Evolutionary conservation across 2,113 vertebrate species (phyloP).

Genomic region (Loxodonta africana): DNA sequence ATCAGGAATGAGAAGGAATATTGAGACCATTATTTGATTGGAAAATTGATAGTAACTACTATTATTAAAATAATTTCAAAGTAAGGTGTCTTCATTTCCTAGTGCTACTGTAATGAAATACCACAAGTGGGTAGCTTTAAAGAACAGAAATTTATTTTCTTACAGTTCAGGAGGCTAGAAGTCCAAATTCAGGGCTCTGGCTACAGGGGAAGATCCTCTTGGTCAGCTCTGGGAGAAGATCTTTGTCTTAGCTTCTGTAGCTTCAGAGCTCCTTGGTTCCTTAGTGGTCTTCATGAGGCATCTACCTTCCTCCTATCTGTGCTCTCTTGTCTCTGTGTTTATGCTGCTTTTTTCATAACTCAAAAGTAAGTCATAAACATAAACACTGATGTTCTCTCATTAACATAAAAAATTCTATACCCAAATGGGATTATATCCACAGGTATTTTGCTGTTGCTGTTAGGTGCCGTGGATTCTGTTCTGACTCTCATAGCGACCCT

Average conservation of each 20-base stretch:
- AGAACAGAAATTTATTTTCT: not conserved
- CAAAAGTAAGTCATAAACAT: not conserved
- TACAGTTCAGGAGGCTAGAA: not conserved
- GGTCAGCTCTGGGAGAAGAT: not conserved
- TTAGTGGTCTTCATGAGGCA: not conserved
- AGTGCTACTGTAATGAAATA: not conserved
- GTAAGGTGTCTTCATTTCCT: not conserved
- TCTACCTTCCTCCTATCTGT: not conserved
- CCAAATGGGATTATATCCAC: not conserved
- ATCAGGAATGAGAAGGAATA: not conserved
- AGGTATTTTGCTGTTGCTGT: not conserved
- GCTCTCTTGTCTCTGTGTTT: not conserved
- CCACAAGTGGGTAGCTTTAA: not conserved
- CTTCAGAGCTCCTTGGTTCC: not conserved
- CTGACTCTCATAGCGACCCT: too few species aligned
- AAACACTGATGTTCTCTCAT: not conserved
- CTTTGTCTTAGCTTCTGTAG: not conserved
- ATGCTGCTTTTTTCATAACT: not conserved
- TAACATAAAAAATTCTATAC: not conserved
- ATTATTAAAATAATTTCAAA: not conserved
- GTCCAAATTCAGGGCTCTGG: not conserved
- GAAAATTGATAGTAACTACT: constrained; percentile 15
- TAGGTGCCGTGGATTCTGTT: too few species aligned
- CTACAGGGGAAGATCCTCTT: not conserved
- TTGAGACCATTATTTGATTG: not conserved